Conservation (phyloP, 53 echinoderm and acorn worm genomes). For the Actinopyga echinites region DNA sequence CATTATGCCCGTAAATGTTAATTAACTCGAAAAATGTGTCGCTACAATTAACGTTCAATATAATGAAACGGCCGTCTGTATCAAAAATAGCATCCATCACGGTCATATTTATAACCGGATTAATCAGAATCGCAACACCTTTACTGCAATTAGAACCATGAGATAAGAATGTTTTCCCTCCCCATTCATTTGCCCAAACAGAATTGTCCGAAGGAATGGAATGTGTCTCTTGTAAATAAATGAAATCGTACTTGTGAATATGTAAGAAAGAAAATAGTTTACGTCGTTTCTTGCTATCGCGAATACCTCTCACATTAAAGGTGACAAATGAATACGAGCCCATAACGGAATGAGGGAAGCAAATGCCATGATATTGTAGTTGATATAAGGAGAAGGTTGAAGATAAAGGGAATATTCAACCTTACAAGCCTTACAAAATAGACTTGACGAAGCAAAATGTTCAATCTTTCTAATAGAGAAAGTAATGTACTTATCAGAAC, state of each 20-base stretch:
- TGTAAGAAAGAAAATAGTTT: constrained; percentile 36
- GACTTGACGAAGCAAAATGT: no score
- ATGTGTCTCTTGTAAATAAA: constrained; percentile 40
- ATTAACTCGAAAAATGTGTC: constrained; percentile 2
- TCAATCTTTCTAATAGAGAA: no score
- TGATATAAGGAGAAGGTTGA: no score
- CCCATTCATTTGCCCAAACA: constrained; percentile 32
- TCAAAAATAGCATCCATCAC: constrained; percentile 2
- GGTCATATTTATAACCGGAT: background rate
- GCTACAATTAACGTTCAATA: background rate
- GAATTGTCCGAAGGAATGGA: background rate
- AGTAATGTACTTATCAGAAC: no score
- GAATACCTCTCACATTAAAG: constrained; percentile 24
- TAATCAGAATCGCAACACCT: constrained; percentile 39
- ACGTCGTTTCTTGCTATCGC: background rate
- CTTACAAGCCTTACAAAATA: no score
- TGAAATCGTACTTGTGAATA: constrained; percentile 27
- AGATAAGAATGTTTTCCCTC: constrained; percentile 23
- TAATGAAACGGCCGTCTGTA: constrained; percentile 27
- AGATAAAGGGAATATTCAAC: no score
- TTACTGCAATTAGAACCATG: constrained; percentile 10
- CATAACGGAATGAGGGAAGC: background rate
- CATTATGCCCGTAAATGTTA: constrained; percentile 48
- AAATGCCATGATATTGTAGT: no score
- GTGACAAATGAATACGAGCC: background rate